Percentiles rank a stretch among this genome's conserved stretches.
Evolutionary conservation across 2,797 vertebrate species (phyloP).

Genomic region (Euthynnus affinis): DNA sequence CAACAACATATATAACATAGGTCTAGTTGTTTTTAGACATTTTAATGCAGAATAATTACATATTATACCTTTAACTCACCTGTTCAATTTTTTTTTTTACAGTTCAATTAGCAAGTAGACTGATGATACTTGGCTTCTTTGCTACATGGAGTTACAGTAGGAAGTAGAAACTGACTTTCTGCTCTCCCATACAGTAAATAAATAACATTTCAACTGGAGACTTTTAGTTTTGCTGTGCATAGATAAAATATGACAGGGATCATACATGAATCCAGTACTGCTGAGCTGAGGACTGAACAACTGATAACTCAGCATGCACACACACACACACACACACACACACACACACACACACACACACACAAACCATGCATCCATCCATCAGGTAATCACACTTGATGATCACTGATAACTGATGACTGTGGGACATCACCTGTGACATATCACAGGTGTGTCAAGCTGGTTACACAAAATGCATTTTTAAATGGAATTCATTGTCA

Average conservation of each 20-base stretch:
- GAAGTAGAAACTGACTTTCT: background rate
- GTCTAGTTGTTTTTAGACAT: no score
- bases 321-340: no score
- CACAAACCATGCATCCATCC: background rate
- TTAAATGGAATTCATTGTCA: no score
- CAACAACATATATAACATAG: no score
- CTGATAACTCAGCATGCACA: no score
- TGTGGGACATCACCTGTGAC: no score
- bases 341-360: no score
- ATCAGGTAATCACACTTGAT: constrained; percentile 3
- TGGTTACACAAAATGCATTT: background rate
- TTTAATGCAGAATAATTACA: no score
- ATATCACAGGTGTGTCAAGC: no score
- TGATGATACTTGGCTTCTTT: background rate
- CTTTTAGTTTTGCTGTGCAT: background rate
- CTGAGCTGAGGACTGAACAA: no score
- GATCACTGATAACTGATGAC: background rate
- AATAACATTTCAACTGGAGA: background rate
- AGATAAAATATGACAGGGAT: background rate
- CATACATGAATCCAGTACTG: background rate
- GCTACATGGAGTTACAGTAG: background rate
- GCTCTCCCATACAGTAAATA: background rate
- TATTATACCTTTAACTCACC: no score
- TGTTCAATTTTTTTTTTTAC: background rate
- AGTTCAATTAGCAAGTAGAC: background rate